Percentiles rank a stretch among this genome's conserved stretches.
Conservation (phyloP, 2,888 invertebrate genomes). For the Griposia aprilina region DNA sequence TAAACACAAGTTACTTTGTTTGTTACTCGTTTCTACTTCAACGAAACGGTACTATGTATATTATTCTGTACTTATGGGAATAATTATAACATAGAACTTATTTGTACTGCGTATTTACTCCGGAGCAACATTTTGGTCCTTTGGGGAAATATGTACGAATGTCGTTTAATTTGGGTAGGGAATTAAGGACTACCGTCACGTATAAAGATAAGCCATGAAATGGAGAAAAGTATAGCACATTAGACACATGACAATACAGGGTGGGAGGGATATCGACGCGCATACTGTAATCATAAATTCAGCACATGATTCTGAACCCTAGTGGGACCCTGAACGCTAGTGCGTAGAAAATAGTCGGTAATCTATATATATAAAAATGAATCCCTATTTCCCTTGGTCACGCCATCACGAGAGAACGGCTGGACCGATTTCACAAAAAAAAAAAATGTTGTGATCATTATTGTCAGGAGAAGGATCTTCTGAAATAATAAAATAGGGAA, state of each 20-base stretch:
- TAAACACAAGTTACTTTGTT: slow-evolving; percentile 18
- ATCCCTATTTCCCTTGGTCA: too few species aligned
- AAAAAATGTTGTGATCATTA: too few species aligned
- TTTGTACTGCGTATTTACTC: neutral
- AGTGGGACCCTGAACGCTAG: too few species aligned
- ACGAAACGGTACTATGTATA: neutral
- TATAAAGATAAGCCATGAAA: neutral
- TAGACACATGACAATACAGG: neutral
- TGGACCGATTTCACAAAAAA: too few species aligned
- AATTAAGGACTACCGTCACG: neutral
- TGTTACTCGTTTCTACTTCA: slow-evolving; percentile 14
- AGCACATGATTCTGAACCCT: too few species aligned
- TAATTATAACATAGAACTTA: slow-evolving; percentile 5
- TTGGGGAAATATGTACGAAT: neutral
- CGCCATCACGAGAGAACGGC: too few species aligned
- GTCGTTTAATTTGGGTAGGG: neutral
- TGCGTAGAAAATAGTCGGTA: too few species aligned
- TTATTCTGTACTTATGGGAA: slow-evolving; percentile 27
- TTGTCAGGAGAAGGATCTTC: too few species aligned
- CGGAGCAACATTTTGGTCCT: neutral
- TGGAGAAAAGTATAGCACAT: neutral
- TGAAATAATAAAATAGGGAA: too few species aligned
- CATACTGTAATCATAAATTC: too few species aligned
- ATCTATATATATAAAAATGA: too few species aligned
- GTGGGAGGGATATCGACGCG: too few species aligned